These are phyloP conservation scores for Phrixothrix hirtus DNA, from an alignment of 2,888 invertebrate species.

Conservation along the genomic window DNA sequence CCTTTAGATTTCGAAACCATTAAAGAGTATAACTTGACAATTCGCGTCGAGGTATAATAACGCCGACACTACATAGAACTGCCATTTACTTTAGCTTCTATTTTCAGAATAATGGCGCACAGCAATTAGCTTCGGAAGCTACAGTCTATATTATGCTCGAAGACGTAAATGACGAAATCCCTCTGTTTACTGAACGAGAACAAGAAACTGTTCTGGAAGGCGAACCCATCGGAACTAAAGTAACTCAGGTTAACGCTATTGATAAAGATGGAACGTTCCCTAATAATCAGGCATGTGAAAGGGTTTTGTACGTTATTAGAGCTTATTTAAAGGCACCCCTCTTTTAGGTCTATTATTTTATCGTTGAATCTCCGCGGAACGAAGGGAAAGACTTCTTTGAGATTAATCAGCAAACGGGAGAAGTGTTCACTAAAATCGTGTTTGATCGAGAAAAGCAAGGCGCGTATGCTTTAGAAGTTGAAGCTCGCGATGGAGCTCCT, in stretches of 20 bases:
- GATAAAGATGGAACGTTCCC: conserved; percentile 95
- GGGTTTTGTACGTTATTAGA: conserved; percentile 4
- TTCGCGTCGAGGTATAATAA: conserved; percentile 85
- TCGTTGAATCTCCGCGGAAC: conserved; percentile 88
- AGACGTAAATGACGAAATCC: conserved; percentile 97
- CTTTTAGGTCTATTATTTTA: conserved; percentile 86
- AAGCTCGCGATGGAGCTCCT: conserved; percentile 95
- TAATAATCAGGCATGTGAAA: conserved; percentile 79
- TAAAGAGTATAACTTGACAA: conserved; percentile 93
- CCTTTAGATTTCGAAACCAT: conserved; percentile 93
- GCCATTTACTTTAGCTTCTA: conserved; percentile 7
- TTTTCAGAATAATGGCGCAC: conserved; percentile 88
- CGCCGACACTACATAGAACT: background rate
- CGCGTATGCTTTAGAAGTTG: conserved; percentile 95
- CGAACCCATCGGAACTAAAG: conserved; percentile 92
- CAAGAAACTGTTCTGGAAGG: conserved; percentile 95
- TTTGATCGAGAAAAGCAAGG: conserved; percentile 98
- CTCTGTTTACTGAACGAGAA: conserved; percentile 91
- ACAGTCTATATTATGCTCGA: conserved; percentile 91
- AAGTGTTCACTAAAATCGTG: conserved; percentile 91
- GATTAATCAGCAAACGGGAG: conserved; percentile 93
- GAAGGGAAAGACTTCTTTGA: conserved; percentile 96
- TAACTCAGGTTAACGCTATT: conserved; percentile 94
- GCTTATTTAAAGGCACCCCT: conserved; percentile 11
- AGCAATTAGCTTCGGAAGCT: conserved; percentile 92